phyloP scores from a whole-genome alignment of 2,888 invertebrate genomes.

The Cheilosia vernalis region DNA sequence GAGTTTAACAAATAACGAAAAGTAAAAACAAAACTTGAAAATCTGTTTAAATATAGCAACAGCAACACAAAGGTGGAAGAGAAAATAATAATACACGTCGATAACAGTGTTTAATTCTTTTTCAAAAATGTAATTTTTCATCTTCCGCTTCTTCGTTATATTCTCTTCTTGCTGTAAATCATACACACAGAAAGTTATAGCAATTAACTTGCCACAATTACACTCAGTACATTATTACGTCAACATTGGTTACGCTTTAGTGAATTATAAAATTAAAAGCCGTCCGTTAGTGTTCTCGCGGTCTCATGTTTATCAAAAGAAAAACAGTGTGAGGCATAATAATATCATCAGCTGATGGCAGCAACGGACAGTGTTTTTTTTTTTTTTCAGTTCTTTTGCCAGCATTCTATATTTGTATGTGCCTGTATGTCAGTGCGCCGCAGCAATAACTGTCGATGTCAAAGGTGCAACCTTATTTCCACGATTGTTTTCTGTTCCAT shows the following conservation, averaged over 20 bases:
- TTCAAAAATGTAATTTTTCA: conserved; percentile 41
- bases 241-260: conserved; percentile 73
- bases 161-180: conserved; percentile 35
- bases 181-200: conserved; percentile 43
- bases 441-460: conserved; percentile 63
- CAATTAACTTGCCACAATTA: conserved; percentile 62
- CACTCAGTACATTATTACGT: conserved; percentile 65
- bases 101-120: conserved; percentile 55
- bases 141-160: conserved; percentile 25
- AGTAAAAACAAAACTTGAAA: neutral
- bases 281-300: conserved; percentile 16
- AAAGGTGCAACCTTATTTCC: conserved; percentile 71
- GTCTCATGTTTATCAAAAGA: conserved; percentile 38
- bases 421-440: conserved; percentile 32
- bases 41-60: conserved; percentile 3
- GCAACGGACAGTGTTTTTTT: conserved; percentile 14
- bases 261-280: conserved; percentile 68
- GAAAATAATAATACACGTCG: conserved; percentile 29
- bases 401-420: conserved; percentile 3
- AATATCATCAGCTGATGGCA: conserved; percentile 56
- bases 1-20: conserved; percentile 15
- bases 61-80: conserved; percentile 41
- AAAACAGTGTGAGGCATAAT: conserved; percentile 26
- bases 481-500: conserved; percentile 64
- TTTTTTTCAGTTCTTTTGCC: conserved; percentile 35